A percentile compares a stretch with the other conserved stretches of the same genome.
Conservation (phyloP, 2,888 invertebrate species). For the Smittia aterrima region DNA sequence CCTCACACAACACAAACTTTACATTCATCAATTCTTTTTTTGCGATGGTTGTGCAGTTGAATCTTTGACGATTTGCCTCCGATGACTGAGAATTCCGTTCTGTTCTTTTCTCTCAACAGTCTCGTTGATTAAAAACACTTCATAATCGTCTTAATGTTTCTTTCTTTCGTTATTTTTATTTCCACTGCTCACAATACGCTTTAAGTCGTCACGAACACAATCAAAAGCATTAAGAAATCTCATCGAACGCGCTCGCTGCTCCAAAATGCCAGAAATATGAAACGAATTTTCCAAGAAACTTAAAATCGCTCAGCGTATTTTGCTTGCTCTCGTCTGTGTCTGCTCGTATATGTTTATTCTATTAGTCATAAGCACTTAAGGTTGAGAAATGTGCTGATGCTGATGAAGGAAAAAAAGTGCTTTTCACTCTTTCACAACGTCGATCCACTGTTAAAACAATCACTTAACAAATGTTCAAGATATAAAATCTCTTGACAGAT, state of each 20-base stretch:
- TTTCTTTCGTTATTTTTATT: background rate
- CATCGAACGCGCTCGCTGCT: background rate
- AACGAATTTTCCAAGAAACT: constrained; percentile 27
- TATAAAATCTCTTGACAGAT: constrained; percentile 11
- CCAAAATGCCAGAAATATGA: constrained; percentile 32
- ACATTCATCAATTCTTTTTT: background rate
- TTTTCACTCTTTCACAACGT: constrained; percentile 18
- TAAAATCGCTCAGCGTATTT: constrained; percentile 20
- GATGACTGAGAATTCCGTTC: too few relatives aligned
- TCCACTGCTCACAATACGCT: background rate
- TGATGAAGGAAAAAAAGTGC: background rate
- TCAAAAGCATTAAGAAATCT: constrained; percentile 13
- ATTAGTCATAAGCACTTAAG: constrained; percentile 30
- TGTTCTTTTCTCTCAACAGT: background rate
- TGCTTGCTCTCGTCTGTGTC: constrained; percentile 6
- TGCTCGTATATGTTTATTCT: constrained; percentile 14
- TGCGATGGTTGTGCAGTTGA: background rate
- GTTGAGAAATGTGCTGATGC: background rate
- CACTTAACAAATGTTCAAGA: background rate
- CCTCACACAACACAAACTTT: background rate
- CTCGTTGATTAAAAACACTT: constrained; percentile 22
- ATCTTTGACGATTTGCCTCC: too few relatives aligned
- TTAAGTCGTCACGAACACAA: background rate
- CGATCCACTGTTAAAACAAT: background rate
- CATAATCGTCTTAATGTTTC: background rate